phyloP scores from a whole-genome alignment of 2,797 vertebrate species.

The Hirundo rustica region DNA sequence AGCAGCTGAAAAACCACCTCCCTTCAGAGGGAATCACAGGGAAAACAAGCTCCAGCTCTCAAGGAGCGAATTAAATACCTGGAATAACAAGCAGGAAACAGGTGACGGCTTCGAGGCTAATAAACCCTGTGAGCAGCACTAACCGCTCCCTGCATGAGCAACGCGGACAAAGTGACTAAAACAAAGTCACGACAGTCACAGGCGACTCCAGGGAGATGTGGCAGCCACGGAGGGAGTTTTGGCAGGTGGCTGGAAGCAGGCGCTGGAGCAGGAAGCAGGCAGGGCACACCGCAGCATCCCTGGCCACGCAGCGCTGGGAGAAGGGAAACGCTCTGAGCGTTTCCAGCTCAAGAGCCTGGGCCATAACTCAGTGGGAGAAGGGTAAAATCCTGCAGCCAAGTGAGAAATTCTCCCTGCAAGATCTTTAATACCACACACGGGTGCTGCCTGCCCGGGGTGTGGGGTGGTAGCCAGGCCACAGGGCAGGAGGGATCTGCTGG shows the following conservation, averaged over 20 bases:
- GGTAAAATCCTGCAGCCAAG: not conserved
- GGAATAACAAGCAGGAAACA: slow-evolving; percentile 22
- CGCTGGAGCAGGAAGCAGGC: not conserved
- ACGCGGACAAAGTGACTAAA: slow-evolving; percentile 35
- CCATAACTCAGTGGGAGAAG: not conserved
- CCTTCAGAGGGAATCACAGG: not conserved
- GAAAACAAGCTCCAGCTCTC: not conserved
- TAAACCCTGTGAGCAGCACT: slow-evolving; percentile 1
- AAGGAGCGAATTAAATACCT: not conserved
- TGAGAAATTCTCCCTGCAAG: not conserved
- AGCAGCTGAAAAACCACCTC: not conserved
- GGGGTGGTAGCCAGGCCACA: rapidly evolving
- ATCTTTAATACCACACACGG: rapidly evolving
- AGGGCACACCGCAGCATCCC: not conserved
- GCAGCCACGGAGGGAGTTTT: not conserved
- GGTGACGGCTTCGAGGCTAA: not conserved
- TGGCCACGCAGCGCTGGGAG: rapidly evolving
- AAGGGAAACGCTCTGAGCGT: not conserved
- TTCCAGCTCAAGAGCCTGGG: not conserved
- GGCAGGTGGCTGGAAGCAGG: not conserved
- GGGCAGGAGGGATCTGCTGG: not conserved
- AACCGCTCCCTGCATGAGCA: slow-evolving; percentile 20
- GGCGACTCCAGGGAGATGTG: not conserved
- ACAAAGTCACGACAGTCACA: slow-evolving; percentile 36
- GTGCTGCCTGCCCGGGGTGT: not conserved